Evolutionary conservation across 2,888 invertebrate genomes (phyloP), one percentile per base, ranked within the genome.

Genomic region (Clitarchus hookeri): DNA sequence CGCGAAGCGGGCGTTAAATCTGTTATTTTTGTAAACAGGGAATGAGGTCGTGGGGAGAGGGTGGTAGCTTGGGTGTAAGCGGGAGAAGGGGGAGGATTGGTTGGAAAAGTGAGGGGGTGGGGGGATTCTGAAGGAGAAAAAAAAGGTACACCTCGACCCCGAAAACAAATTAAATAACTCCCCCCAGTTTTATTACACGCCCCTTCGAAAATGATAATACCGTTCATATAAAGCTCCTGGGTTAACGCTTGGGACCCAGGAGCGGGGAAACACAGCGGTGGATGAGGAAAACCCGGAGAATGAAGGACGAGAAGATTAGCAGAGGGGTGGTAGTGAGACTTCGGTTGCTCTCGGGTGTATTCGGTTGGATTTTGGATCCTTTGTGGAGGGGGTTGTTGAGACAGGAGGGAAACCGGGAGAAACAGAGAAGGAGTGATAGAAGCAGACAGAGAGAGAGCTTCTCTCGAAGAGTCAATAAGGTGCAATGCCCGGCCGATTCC

Each of bases 181-280:
- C n/a, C 65, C 65, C 65, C 65, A 65, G 65, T 65, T 65, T 65
- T 65, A 65, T 65, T 65, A 65, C 65, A 65, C 65, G 65, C 65
- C 65, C 65, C 65, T 65, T 65, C 65, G 65, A 65, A 65, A 65
- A 65, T 65, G 65, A 65, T 65, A 65, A 65, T 65, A 65, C 65
- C 65, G 65, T 65, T 65, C 65, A 65, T 65, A 65, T 65, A 65
- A 65, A 65, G 65, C 65, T 65, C n/a, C 65, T n/a, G 65, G 65
- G 65, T 65, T 65, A 23, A 16, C 65, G 65, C n/a, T 65, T 65
- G 19, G 19, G 19, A n/a, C 65, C 65, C 65, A 2, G 19, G 65
- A 65, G 65, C 8, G n/a, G 65, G 65, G 65, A 65, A 65, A n/a
- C 13, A 65, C 13, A 19, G 16, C 65, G 65, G 65, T 16, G 65